A percentile compares a stretch with the other conserved stretches of the same genome.
Evolutionary conservation across 2,888 invertebrate species (phyloP).

Genomic region (Caprella mutica): DNA sequence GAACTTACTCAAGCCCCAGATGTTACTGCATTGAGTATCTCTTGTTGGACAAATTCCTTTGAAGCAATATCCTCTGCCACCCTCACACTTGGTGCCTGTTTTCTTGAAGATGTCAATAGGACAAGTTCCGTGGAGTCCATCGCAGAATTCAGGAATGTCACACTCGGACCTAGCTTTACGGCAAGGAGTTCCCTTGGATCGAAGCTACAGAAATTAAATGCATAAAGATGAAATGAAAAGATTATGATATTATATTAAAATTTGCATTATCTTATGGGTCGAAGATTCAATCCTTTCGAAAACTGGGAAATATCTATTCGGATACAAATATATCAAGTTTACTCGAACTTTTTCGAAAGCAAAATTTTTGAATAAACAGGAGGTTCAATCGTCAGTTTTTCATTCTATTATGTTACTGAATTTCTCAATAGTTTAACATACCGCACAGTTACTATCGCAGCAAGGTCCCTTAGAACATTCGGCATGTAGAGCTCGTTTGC

Average conservation of each 20-base stretch:
- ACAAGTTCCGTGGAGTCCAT: slow-evolving; percentile 77
- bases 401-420: slow-evolving; percentile 4
- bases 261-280: no score
- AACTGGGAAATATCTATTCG: no score
- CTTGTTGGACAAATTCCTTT: slow-evolving; percentile 83
- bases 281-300: no score
- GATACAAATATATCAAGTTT: no score
- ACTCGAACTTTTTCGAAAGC: no score
- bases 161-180: slow-evolving; percentile 81
- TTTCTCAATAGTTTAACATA: slow-evolving; percentile 42
- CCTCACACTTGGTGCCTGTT: slow-evolving; percentile 78
- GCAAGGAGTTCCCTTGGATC: slow-evolving; percentile 65
- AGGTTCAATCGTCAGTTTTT: no score
- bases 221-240: no score
- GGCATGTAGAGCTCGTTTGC: slow-evolving; percentile 83
- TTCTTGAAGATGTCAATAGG: slow-evolving; percentile 80
- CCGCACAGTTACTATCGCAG: slow-evolving; percentile 72
- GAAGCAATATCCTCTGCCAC: slow-evolving; percentile 68
- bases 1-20: slow-evolving; percentile 70
- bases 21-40: slow-evolving; percentile 72
- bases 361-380: no score
- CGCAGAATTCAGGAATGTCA: slow-evolving; percentile 88
- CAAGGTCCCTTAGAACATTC: slow-evolving; percentile 88
- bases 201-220: slow-evolving; percentile 48
- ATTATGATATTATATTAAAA: no score